A percentile compares a stretch with the other conserved stretches of the same genome.
Evolutionary conservation across 2,797 vertebrate species (phyloP).

Genomic region (Argentina silus): DNA sequence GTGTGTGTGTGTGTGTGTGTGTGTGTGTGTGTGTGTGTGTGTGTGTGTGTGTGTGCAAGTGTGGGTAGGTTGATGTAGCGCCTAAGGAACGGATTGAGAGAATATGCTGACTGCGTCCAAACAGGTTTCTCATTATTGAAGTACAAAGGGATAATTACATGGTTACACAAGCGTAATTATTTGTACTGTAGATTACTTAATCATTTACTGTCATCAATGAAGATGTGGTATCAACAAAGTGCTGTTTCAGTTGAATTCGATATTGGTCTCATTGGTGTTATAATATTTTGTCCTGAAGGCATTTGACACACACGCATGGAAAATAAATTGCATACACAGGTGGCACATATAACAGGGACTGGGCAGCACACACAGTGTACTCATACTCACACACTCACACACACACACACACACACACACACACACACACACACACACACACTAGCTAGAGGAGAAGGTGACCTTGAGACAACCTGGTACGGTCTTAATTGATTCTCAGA

Average conservation of each 20-base stretch:
- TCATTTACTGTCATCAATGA: too few relatives aligned
- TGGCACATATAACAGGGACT: neutral
- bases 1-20: neutral
- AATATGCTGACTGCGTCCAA: too few relatives aligned
- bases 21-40: neutral
- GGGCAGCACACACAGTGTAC: too few relatives aligned
- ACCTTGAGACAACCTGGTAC: slow-evolving; percentile 38
- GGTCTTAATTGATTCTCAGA: slow-evolving; percentile 50
- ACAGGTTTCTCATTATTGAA: too few relatives aligned
- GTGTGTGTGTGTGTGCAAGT: neutral
- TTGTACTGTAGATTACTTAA: too few relatives aligned
- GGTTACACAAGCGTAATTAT: too few relatives aligned
- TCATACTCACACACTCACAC: slow-evolving; percentile 9
- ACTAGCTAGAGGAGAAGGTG: slow-evolving; percentile 18
- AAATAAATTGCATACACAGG: neutral
- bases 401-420: slow-evolving; percentile 11
- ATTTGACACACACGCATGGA: neutral
- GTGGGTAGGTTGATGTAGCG: neutral
- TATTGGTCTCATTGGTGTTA: neutral
- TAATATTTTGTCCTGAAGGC: too few relatives aligned
- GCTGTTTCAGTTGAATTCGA: too few relatives aligned
- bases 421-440: slow-evolving; percentile 5
- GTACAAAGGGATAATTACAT: too few relatives aligned
- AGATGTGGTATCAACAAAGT: too few relatives aligned
- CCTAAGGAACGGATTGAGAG: neutral